Percentiles rank a stretch among this genome's conserved stretches.
These are phyloP conservation scores for Chrysaora quinquecirrha DNA, from an alignment of 30 jellyfish, hydroid and myxozoan species.

Conservation along the genomic window DNA sequence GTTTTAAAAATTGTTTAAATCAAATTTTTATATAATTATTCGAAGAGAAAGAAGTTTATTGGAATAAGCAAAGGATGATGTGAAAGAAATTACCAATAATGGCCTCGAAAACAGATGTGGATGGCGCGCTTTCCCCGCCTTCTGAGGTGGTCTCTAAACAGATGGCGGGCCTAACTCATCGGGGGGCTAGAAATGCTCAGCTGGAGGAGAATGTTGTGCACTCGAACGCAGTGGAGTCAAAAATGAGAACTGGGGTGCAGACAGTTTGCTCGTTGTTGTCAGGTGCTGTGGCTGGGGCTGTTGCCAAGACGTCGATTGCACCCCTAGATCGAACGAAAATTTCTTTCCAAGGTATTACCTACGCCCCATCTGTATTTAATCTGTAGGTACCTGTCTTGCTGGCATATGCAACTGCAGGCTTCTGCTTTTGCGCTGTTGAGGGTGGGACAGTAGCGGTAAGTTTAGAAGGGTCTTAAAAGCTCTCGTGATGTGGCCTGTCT, in stretches of 20 bases:
- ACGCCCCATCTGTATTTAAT: too few relatives aligned
- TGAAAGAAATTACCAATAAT: not conserved
- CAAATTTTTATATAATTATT: too few relatives aligned
- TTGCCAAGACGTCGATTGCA: slow-evolving; percentile 91
- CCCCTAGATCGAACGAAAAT: slow-evolving; percentile 95
- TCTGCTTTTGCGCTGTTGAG: too few relatives aligned
- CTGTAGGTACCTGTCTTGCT: too few relatives aligned
- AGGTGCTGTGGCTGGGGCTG: slow-evolving; percentile 98
- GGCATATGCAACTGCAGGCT: too few relatives aligned
- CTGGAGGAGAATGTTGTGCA: not conserved
- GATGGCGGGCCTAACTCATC: slow-evolving; percentile 2
- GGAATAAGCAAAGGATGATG: not conserved
- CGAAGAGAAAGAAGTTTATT: too few relatives aligned
- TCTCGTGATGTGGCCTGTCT: too few relatives aligned
- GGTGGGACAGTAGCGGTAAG: too few relatives aligned
- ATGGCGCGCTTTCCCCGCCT: not conserved
- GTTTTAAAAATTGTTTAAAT: too few relatives aligned
- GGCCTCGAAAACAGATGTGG: not conserved
- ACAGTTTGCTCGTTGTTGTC: slow-evolving; percentile 72
- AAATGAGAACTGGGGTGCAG: slow-evolving; percentile 8
- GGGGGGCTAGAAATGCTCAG: not conserved
- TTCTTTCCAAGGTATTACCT: slow-evolving; percentile 76
- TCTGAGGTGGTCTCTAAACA: not conserved
- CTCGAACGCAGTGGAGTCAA: not conserved
- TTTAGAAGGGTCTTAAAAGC: too few relatives aligned